Percentiles rank a stretch among this genome's conserved stretches.
Evolutionary conservation across 2,888 invertebrate species (phyloP).

Genomic region (Polydrusus pterygomalis): DNA sequence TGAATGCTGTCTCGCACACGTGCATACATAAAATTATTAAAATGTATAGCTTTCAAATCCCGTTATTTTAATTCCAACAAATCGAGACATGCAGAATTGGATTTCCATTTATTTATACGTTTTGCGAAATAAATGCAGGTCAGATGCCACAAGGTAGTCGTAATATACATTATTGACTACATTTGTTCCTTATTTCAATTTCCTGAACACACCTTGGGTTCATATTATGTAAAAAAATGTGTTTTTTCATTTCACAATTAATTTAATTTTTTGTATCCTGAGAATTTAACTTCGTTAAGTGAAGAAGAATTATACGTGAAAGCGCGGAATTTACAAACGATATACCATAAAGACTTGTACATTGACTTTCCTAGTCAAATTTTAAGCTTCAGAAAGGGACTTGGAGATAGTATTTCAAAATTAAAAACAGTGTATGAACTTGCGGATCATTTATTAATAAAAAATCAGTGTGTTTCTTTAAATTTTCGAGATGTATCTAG

Average conservation of each 20-base stretch:
- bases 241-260: neutral
- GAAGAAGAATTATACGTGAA: no score
- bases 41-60: conserved; percentile 44
- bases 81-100: conserved; percentile 43
- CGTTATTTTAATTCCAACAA: conserved; percentile 49
- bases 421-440: no score
- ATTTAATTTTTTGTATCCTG: no score
- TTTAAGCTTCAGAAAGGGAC: no score
- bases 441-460: no score
- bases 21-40: conserved; percentile 38
- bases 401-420: no score
- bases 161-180: conserved; percentile 26
- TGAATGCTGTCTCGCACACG: conserved; percentile 29
- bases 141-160: conserved; percentile 46
- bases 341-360: no score
- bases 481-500: no score
- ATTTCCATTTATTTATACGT: conserved; percentile 44
- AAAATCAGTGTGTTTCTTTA: no score
- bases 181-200: conserved; percentile 16
- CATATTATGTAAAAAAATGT: neutral
- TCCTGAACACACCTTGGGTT: neutral
- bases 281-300: no score
- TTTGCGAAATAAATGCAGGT: conserved; percentile 50
- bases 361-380: no score
- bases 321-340: no score